Evolutionary conservation across 2,113 vertebrate genomes (phyloP).

Genomic region (Otolemur garnettii): DNA sequence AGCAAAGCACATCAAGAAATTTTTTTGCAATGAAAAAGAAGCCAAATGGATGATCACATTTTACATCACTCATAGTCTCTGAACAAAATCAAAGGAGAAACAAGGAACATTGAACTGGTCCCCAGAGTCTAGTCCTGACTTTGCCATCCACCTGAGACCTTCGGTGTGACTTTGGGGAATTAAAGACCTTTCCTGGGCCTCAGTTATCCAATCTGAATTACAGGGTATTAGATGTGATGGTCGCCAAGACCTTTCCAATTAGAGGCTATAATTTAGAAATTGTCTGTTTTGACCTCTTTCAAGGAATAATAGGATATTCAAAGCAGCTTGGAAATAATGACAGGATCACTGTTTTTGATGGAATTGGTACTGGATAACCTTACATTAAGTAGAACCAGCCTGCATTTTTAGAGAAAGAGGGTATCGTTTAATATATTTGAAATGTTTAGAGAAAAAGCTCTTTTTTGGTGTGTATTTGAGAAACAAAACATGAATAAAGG

Average conservation of each 20-base stretch:
- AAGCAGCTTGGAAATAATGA: constrained; percentile 3
- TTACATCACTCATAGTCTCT: not conserved
- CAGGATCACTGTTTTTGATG: not conserved
- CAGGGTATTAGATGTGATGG: not conserved
- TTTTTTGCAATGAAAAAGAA: not conserved
- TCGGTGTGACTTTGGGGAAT: not conserved
- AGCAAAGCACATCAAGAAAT: not conserved
- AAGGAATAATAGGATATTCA: not conserved
- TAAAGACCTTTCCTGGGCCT: not conserved
- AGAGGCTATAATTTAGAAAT: not conserved
- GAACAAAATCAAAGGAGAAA: not conserved
- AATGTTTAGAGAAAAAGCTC: not conserved
- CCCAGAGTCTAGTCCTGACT: not conserved
- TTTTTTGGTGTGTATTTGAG: not conserved
- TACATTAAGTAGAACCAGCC: not conserved
- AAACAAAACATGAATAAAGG: not conserved
- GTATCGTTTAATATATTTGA: not conserved
- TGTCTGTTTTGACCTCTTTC: constrained; percentile 17
- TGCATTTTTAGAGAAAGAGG: not conserved
- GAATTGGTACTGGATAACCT: not conserved
- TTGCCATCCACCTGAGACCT: not conserved
- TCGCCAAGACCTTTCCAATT: not conserved
- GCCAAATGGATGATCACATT: not conserved
- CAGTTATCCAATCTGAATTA: constrained; percentile 5
- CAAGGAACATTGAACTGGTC: not conserved